These are phyloP conservation scores for Drosophila saltans DNA, from an alignment of 1,140 invertebrate genomes.

Conservation along the genomic window DNA sequence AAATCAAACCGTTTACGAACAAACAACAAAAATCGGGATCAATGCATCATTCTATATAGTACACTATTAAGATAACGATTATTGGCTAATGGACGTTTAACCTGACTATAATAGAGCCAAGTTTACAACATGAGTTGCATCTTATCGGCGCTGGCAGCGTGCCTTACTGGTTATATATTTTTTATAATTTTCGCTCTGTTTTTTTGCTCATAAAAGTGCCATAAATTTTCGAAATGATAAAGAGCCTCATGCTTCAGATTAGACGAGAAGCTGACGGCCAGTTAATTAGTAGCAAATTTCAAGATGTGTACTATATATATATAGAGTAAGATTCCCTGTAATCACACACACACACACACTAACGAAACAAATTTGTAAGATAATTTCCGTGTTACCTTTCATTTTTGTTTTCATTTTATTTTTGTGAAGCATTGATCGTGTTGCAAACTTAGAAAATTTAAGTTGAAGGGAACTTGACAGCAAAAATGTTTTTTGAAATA, in stretches of 20 bases:
- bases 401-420: background rate
- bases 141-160: slow-evolving; percentile 50
- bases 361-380: background rate
- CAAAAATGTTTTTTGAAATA: background rate
- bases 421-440: background rate
- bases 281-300: slow-evolving; percentile 17
- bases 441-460: background rate
- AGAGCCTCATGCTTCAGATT: slow-evolving; percentile 31
- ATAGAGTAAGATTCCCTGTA: background rate
- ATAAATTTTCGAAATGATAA: slow-evolving; percentile 73
- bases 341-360: background rate
- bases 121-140: slow-evolving; percentile 29
- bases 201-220: slow-evolving; percentile 30
- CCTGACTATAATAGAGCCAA: slow-evolving; percentile 57
- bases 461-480: background rate
- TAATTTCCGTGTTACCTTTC: background rate
- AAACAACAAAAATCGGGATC: slow-evolving; percentile 8
- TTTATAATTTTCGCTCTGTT: slow-evolving; percentile 46
- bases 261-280: slow-evolving; percentile 16
- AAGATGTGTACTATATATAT: background rate
- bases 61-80: slow-evolving; percentile 38
- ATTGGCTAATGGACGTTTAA: slow-evolving; percentile 67
- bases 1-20: slow-evolving; percentile 68
- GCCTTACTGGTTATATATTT: slow-evolving; percentile 41
- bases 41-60: slow-evolving; percentile 29